A percentile compares a stretch with the other conserved stretches of the same genome.
phyloP scores from a whole-genome alignment of 2,113 vertebrate species.

The Phyllopteryx taeniolatus region DNA sequence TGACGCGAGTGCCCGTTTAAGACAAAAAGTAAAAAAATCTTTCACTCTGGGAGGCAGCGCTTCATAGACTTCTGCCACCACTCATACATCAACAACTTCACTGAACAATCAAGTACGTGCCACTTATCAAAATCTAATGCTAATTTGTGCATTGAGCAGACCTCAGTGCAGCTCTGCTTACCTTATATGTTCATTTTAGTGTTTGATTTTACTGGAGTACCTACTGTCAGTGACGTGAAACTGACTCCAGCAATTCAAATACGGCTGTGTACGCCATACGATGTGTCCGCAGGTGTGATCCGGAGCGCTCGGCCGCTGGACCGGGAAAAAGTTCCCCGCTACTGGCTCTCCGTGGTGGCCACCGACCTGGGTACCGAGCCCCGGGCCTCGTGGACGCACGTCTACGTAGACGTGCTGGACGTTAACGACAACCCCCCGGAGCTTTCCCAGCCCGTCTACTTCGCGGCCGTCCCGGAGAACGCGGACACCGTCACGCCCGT shows the following conservation, averaged over 20 bases:
- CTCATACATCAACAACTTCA: too few species aligned
- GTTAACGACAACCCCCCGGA: constrained; percentile 92
- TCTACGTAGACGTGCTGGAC: constrained; percentile 88
- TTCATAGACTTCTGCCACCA: too few species aligned
- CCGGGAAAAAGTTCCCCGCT: constrained; percentile 79
- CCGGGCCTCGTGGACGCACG: constrained; percentile 82
- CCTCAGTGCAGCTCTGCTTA: neutral
- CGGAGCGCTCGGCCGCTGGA: constrained; percentile 78
- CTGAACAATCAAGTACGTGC: too few species aligned
- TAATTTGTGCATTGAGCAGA: neutral
- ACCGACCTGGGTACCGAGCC: constrained; percentile 84
- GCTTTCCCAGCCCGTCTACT: constrained; percentile 86
- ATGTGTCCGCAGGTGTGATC: constrained; percentile 79
- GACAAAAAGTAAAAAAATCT: too few species aligned
- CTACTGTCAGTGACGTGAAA: neutral
- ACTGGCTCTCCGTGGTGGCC: constrained; percentile 89
- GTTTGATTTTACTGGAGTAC: neutral
- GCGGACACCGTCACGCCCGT: constrained; percentile 74
- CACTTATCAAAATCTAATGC: neutral
- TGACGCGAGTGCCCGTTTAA: too few species aligned
- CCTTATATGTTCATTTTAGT: neutral
- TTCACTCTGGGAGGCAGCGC: too few species aligned
- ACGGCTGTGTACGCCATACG: neutral
- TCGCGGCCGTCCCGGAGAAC: constrained; percentile 83
- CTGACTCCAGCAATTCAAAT: neutral